Evolutionary conservation across 2,797 vertebrate species (phyloP), one percentile per base, ranked within the genome.

Genomic region (Anomalospiza imberbis): DNA sequence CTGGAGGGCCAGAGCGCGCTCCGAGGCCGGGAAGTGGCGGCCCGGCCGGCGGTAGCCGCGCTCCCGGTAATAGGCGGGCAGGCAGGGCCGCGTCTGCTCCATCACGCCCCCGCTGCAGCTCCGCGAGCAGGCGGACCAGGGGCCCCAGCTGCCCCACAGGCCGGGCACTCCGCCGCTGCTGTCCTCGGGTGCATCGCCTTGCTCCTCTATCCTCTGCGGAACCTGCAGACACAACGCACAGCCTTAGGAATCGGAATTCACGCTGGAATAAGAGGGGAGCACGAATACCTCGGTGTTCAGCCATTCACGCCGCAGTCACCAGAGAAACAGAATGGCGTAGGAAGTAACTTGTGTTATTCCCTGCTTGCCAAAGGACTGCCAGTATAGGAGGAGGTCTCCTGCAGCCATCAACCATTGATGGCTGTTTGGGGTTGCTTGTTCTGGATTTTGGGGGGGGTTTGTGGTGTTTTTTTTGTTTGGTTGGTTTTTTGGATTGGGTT

Each of bases 81-180:
- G 98, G 80, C 99, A 99, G 16, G 98, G 98, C 71, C 99, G 97
- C 2, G 97, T 99, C 96, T 99, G 99, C 96, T 98, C 98, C 97
- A 99, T 99, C 40, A 99, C 99, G 2, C 99, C 99, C 0, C 97
- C 98, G 13, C 98, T 99, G 96, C 99, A 99, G 78, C 98, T 99
- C 85, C 95, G 97, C 1, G 99, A 99, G 93, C 99, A 99, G 78
- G 98, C 97, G 2, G 98, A 98, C 99, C 99, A 99, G 45, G 98
- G 91, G 1, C 98, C 99, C 99, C 99, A 99, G 66, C 97, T 86
- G 2, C 99, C 99, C 99, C 99, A 99, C 54, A 98, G 96, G 12
- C 99, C 99, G 1, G 97, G 97, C 31, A 92, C 71, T 1, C 96
- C 96, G 6, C 93, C 96, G 25, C 96, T 70, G 34, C 96, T 93